Conservation (phyloP, 2,113 vertebrate genomes). For the Tragulus kanchil region DNA sequence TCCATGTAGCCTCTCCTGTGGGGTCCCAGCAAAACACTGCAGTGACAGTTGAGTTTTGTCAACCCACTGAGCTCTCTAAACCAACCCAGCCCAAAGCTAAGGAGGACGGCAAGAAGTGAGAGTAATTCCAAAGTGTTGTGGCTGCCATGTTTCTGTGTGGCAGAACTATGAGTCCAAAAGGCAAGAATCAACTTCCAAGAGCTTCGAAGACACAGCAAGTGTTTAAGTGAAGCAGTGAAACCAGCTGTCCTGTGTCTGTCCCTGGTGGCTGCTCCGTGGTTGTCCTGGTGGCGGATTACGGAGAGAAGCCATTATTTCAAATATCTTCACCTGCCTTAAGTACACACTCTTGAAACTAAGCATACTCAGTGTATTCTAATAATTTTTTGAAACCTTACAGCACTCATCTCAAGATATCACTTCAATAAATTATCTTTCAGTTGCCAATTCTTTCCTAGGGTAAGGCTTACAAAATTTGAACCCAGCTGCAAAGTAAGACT, state of each 20-base stretch:
- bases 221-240: background rate
- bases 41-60: background rate
- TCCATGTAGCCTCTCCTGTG: background rate
- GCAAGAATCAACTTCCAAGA: background rate
- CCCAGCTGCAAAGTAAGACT: background rate
- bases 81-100: background rate
- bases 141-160: background rate
- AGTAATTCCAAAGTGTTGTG: background rate
- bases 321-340: background rate
- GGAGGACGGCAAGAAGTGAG: background rate
- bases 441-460: background rate
- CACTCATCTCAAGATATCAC: background rate
- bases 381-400: background rate
- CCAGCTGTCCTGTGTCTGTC: background rate
- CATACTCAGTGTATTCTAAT: background rate
- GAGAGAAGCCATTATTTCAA: background rate
- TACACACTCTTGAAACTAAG: background rate
- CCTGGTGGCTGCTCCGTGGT: background rate
- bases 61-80: background rate
- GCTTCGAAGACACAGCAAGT: background rate
- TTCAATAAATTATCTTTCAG: slow-evolving; percentile 37
- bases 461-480: background rate
- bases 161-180: background rate
- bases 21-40: background rate
- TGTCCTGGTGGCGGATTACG: background rate